Base-by-base conservation (phyloP, 2,797 vertebrate species). In the Rallus crepitans region DNA sequence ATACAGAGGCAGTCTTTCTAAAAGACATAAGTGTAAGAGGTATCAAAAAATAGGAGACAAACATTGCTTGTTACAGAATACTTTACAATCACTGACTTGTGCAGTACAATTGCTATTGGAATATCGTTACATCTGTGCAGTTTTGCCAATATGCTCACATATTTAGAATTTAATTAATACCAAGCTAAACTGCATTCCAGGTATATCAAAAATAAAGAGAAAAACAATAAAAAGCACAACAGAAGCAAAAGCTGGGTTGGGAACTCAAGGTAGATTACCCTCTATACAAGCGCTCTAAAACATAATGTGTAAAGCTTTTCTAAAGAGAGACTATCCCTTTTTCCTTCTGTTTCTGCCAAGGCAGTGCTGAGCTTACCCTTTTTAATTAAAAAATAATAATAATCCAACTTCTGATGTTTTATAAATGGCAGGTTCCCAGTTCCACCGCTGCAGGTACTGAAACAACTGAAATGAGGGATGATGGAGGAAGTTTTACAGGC, bases 1-100 rank as follows among this genome's bases (percentile, higher is more conserved):
- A 97, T 99, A 99, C 98, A 98, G 98, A 99, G 98, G 98, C 98
- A 98, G 99, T 99, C 99, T 99, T 99, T 99, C 99, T 99, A 98
- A 99, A 99, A 99, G 99, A 99, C 99, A 98, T 99, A 99, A 99
- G 98, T 98, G 96, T 98, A 97, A 98, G 98, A 98, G 98, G 98
- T 98, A 99, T 98, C 97, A 98, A 98, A 98, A 98, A 98, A 98
- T 98, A 98, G 98, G 98, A 98, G 98, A 98, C 98, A 96, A 98
- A 98, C 98, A 98, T 98, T 98, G 98, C 98, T 98, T 98, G 97
- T 98, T 97, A 97, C 97, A 98, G 98, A 98, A 98, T 97, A 98
- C 98, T 98, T 98, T 98, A 98, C 98, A 98, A 98, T 98, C 98
- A 98, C 98, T 98, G 98, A 98, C 98, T 97, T 98, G 98, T 98